phyloP scores from a whole-genome alignment of 2,797 vertebrate species.

The Myoxocephalus aenaeus region DNA sequence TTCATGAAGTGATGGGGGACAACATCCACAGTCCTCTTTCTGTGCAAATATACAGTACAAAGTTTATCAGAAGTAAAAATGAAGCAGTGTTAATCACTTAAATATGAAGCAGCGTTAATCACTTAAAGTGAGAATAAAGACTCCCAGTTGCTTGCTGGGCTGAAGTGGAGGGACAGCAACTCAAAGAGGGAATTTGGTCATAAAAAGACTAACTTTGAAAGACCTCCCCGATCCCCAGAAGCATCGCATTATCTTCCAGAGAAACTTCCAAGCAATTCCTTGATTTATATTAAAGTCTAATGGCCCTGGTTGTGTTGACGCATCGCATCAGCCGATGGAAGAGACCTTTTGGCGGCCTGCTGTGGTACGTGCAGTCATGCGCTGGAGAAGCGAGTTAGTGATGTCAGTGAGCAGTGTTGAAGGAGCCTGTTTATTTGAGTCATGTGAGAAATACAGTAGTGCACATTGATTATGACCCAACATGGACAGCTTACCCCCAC shows the following conservation, averaged over 20 bases:
- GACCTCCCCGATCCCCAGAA: too few species aligned
- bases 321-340: not conserved
- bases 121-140: not conserved
- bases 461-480: not conserved
- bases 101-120: not conserved
- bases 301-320: not conserved
- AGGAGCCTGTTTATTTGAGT: not conserved
- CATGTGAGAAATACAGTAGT: not conserved
- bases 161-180: not conserved
- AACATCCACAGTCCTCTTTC: not conserved
- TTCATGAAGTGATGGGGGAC: not conserved
- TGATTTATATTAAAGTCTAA: not conserved
- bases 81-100: not conserved
- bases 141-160: not conserved
- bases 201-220: not conserved
- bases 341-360: not conserved
- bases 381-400: not conserved
- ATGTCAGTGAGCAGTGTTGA: not conserved
- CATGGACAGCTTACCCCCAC: constrained; percentile 88
- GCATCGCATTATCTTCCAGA: not conserved
- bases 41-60: too few species aligned
- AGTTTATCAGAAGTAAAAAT: not conserved
- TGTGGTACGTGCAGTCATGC: not conserved
- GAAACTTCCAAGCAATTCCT: not conserved
- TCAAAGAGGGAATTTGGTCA: not conserved